Evolutionary conservation across 2,888 invertebrate species (phyloP).

Genomic region (Paralinhomoeus sp.): DNA sequence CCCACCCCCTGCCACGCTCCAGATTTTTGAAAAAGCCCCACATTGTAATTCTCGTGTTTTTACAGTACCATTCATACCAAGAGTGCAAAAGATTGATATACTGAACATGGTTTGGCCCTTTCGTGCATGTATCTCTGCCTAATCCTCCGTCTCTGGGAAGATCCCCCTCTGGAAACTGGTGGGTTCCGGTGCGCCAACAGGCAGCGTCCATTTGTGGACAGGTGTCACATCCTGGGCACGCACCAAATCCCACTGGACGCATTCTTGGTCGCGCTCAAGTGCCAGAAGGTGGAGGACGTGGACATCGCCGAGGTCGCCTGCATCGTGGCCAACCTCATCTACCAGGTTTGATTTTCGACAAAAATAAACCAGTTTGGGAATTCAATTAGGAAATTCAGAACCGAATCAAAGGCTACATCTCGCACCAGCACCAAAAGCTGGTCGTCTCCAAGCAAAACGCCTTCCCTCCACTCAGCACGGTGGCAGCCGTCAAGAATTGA

Average conservation of each 20-base stretch:
- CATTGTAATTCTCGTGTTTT: no score
- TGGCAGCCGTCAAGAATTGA: no score
- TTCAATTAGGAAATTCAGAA: slow-evolving; percentile 33
- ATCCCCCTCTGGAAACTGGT: no score
- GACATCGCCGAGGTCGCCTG: slow-evolving; percentile 85
- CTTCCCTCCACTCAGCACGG: slow-evolving; percentile 43
- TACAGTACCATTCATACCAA: no score
- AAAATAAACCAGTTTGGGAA: background rate
- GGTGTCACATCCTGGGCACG: slow-evolving; percentile 31
- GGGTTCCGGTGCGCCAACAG: no score
- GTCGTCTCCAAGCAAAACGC: slow-evolving; percentile 92
- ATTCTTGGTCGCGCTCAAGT: slow-evolving; percentile 55
- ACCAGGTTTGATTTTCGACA: slow-evolving; percentile 35
- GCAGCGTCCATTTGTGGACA: no score
- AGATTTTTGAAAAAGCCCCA: no score
- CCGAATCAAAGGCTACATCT: slow-evolving; percentile 93
- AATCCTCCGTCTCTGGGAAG: no score
- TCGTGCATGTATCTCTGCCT: no score
- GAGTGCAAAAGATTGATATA: no score
- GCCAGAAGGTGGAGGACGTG: slow-evolving; percentile 54
- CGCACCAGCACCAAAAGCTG: slow-evolving; percentile 81
- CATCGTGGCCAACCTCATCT: slow-evolving; percentile 82
- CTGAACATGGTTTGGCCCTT: no score
- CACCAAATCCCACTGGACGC: slow-evolving; percentile 70
- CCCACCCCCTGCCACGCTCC: no score